Base-by-base conservation (phyloP, 2,888 invertebrate species). In the Acronicta leporina region DNA sequence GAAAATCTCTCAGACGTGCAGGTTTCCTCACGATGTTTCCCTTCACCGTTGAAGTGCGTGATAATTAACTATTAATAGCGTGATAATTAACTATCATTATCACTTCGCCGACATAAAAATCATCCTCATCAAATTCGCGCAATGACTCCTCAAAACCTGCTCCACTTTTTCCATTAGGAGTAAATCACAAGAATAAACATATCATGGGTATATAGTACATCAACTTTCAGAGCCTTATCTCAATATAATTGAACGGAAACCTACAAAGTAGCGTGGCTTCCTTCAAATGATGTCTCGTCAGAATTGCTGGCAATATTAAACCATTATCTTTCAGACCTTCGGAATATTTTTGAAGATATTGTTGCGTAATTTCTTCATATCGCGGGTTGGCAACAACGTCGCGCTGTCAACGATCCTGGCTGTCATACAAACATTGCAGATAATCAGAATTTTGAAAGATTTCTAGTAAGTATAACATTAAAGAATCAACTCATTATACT, bases 181-280 rank as follows among this genome's bases (percentile, higher is more conserved):
- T 20, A 30, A 52, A 40, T 16, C 8, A 44, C 33, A 27, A 44
- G 38, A 59, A 63, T 14, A 48, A 54, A 57, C 41, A 45, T 51
- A 57, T 49, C 8, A 14, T 7, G n/a, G 1, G 30, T 38, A 38
- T 35, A 9, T 25, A 43, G 16, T 33, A 33, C 9, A 5, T 27
- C n/a, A 20, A 47, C 38, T 53, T 48, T 40, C 47, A 30, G 47
- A 62, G 38, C 13, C 30, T 53, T 65, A 47, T 57, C 68, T 68
- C 40, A 61, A 51, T 75, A 75, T 75, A 75, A 74, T 74, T 74
- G 73, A 61, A 75, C 0, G 5, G 76, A 74, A 75, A 46, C 76
- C 68, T 6, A 8, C 8, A 8, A 59, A 73, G 54, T 52, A 5
- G 5, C 8, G 48, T 7, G 33, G 59, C 52, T 73, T 75, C 76